Percentiles rank a stretch among this genome's conserved stretches.
phyloP scores from a whole-genome alignment of 2,888 invertebrate species.

The Dynastes grantii region DNA sequence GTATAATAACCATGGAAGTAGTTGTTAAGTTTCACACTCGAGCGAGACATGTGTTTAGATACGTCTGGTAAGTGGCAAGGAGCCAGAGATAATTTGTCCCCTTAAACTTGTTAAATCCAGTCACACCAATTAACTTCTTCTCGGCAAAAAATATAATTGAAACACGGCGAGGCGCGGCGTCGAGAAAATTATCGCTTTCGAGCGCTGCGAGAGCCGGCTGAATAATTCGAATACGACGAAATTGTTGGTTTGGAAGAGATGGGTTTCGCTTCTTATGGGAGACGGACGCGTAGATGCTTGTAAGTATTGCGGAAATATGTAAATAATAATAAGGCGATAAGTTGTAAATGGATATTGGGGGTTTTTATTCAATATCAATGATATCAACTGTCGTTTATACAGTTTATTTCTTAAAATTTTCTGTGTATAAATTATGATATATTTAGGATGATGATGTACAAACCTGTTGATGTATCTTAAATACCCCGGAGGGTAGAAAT shows the following conservation, averaged over 20 bases:
- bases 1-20: constrained; percentile 31
- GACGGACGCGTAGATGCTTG: no score
- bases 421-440: no score
- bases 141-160: constrained; percentile 29
- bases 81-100: constrained; percentile 41
- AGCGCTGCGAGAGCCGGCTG: neutral
- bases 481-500: no score
- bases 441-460: no score
- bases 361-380: no score
- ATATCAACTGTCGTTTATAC: no score
- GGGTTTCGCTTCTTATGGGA: no score
- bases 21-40: constrained; percentile 40
- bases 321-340: no score
- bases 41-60: constrained; percentile 39
- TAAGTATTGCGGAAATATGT: no score
- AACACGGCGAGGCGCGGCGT: neutral
- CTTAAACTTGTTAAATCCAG: constrained; percentile 38
- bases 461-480: no score
- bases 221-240: constrained; percentile 3
- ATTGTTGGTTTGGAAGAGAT: neutral
- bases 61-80: constrained; percentile 38
- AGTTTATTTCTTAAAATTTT: no score
- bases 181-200: constrained; percentile 18
- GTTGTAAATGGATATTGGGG: no score
- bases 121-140: constrained; percentile 36